Conservation (phyloP, 2,113 vertebrate species). For the Epinephelus moara region DNA sequence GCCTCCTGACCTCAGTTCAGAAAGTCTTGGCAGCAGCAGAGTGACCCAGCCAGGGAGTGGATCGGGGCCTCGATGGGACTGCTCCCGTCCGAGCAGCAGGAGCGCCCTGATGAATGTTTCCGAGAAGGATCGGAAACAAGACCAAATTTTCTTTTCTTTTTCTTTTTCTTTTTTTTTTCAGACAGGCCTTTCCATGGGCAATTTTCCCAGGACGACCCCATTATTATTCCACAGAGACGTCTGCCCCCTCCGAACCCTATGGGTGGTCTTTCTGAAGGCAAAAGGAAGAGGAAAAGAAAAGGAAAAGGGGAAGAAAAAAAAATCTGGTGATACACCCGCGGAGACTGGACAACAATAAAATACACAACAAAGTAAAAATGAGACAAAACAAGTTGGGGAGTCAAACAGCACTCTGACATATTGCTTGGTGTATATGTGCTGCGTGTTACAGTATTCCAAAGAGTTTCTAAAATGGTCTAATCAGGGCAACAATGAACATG, state of each 20-base stretch:
- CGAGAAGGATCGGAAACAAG: conserved; percentile 82
- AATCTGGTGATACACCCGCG: conserved; percentile 69
- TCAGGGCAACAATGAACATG: neutral
- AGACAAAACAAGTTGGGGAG: conserved; percentile 33
- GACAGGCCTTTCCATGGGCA: conserved; percentile 82
- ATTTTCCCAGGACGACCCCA: conserved; percentile 85
- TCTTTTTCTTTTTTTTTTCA: conserved; percentile 69
- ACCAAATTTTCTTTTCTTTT: conserved; percentile 80
- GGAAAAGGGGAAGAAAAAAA: conserved; percentile 37
- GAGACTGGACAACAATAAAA: conserved; percentile 78
- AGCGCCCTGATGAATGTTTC: conserved; percentile 81
- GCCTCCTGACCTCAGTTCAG: conserved; percentile 17
- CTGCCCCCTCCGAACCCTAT: conserved; percentile 83
- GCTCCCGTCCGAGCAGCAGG: conserved; percentile 71
- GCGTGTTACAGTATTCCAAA: neutral
- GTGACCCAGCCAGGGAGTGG: conserved; percentile 36
- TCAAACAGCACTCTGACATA: conserved; percentile 11
- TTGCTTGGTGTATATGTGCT: neutral
- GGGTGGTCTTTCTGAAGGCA: conserved; percentile 84
- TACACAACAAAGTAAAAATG: conserved; percentile 65
- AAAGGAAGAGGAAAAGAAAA: conserved; percentile 79
- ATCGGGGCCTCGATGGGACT: conserved; percentile 30
- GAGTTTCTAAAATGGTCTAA: neutral
- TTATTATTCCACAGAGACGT: conserved; percentile 86
- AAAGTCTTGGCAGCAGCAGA: conserved; percentile 37